A percentile compares a stretch with the other conserved stretches of the same genome.
phyloP scores from a whole-genome alignment of 2,888 invertebrate genomes.

The Eremobia ochroleuca region DNA sequence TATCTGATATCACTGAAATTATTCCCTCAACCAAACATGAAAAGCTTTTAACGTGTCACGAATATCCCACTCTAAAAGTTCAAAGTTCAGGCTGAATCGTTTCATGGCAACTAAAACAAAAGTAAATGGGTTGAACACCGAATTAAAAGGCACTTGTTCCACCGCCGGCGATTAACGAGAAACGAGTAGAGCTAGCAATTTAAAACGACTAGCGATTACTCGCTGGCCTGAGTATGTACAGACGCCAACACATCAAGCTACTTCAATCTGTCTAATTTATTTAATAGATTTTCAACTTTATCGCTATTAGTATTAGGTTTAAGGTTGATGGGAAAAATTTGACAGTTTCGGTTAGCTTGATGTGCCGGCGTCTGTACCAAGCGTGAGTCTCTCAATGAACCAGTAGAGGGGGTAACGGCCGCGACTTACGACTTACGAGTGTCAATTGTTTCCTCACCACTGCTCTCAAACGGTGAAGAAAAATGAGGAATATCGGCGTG shows the following conservation, averaged over 20 bases:
- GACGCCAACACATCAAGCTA: too few species aligned
- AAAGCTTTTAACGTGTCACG: conserved; percentile 51
- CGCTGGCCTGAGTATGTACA: too few species aligned
- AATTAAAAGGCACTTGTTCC: background rate
- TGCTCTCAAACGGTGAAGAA: too few species aligned
- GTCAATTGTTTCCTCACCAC: too few species aligned
- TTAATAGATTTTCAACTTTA: too few species aligned
- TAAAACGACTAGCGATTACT: background rate
- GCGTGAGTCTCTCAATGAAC: background rate
- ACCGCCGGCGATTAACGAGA: background rate
- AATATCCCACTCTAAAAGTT: conserved; percentile 44
- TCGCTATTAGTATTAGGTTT: too few species aligned
- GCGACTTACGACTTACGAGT: too few species aligned
- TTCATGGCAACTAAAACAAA: background rate
- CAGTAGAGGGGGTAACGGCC: too few species aligned
- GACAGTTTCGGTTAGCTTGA: too few species aligned
- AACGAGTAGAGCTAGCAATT: background rate
- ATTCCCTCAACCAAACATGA: conserved; percentile 22
- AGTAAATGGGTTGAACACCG: background rate
- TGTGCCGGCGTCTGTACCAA: background rate
- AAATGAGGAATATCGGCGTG: too few species aligned
- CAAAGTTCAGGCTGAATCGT: conserved; percentile 40
- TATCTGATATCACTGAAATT: conserved; percentile 27
- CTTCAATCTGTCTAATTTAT: too few species aligned
- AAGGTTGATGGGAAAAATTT: too few species aligned